Evolutionary conservation across 53 echinoderm and acorn worm species (phyloP), one percentile per base, ranked within the genome.

Genomic region (Actinopyga echinites): DNA sequence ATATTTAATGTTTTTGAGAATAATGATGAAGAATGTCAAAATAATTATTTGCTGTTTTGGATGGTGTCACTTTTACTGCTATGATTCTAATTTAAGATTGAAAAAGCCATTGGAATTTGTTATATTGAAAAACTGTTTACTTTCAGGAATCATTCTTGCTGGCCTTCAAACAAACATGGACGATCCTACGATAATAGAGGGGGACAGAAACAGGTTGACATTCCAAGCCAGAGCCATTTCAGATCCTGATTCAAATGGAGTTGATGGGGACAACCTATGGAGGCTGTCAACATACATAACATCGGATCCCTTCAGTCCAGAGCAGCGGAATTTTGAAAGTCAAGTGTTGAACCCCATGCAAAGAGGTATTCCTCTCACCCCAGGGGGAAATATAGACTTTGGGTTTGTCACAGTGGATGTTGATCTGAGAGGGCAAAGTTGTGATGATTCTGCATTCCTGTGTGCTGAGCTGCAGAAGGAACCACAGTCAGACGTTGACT

Each of bases 241-340:
- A 13, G 87, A 79, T 58, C 69, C 88, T 19, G 74, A 85, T 38
- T 87, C 93, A 10, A 85, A 89, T 45, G 91, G 93, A 31, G 88
- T 96, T 21, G 91, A 89, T 23, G 91, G 90, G 8, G 79, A 83
- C 5, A 89, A 91, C 28, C 86, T 96, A 21, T 96, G 96, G 96
- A 82, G 85, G 32, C 84, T 96, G 19, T 71, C 85, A 55, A 79
- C 93, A 24, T 96, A 91, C 82, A 84, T 96, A 21, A 93, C 93
- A 30, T 73, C 79, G 1, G 82, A 82, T 34, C 54, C 90, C 4
- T 83, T 83, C 56, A 86, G 91, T 29, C 71, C 64, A 38, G 88
- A 87, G n/a, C 89, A 84, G 68, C 86, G 64, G 65, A 89, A 89
- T 75, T 74, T 82, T 20, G 86, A 89, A 58, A 85, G 68, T 44